phyloP scores from a whole-genome alignment of 64 coral and sea anemone genomes.

The Orbicella faveolata region DNA sequence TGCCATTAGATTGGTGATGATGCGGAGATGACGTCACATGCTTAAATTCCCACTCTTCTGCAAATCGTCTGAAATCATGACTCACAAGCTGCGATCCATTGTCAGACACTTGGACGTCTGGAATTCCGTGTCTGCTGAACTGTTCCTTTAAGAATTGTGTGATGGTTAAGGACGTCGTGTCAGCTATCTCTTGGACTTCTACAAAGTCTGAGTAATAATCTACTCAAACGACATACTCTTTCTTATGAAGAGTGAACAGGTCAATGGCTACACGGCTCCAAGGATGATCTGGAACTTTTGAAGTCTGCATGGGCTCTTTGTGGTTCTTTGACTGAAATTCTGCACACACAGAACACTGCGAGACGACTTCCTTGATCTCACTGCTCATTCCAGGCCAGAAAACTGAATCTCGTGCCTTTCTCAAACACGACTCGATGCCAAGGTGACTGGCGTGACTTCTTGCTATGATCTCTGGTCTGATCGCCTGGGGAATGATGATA shows the following conservation, averaged over 20 bases:
- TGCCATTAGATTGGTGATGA: conserved; percentile 46
- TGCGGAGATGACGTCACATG: conserved; percentile 47
- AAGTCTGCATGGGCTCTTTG: conserved; percentile 1
- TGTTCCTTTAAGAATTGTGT: conserved; percentile 41
- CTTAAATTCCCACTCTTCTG: conserved; percentile 54
- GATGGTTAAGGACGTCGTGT: conserved; percentile 9
- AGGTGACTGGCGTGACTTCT: conserved; percentile 62
- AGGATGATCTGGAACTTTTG: not conserved
- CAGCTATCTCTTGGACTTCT: not conserved
- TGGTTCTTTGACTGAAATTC: not conserved
- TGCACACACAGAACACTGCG: not conserved
- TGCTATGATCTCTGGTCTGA: conserved; percentile 47
- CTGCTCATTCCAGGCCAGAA: not conserved
- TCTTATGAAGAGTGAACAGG: conserved; percentile 13
- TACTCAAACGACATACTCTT: not conserved
- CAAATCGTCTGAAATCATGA: conserved; percentile 29
- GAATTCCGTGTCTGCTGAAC: conserved; percentile 39
- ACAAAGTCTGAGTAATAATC: conserved; percentile 25
- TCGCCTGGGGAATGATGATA: conserved; percentile 53
- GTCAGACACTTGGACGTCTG: conserved; percentile 17
- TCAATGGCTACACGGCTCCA: conserved; percentile 13
- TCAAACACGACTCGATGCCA: conserved; percentile 34
- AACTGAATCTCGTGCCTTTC: conserved; percentile 40
- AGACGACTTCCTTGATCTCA: not conserved
- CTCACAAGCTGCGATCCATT: conserved; percentile 34